Conservation (phyloP, 1,140 invertebrate species). For the Lysiphlebus fabarum region DNA sequence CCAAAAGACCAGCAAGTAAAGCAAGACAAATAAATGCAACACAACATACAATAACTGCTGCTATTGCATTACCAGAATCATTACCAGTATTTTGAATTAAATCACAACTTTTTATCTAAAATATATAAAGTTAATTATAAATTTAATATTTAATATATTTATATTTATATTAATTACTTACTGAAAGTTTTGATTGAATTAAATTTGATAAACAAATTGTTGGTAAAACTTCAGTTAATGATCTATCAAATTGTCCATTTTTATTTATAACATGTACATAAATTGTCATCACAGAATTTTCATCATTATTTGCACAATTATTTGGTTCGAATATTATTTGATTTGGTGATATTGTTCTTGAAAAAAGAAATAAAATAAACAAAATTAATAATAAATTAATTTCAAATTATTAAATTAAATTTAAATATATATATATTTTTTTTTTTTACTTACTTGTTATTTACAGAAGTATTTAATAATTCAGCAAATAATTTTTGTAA, state of each 20-base stretch:
- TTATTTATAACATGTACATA: conserved; percentile 45
- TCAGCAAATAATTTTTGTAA: conserved; percentile 36
- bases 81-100: conserved; percentile 47
- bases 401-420: neutral
- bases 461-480: conserved; percentile 28
- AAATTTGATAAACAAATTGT: conserved; percentile 35
- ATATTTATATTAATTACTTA: conserved; percentile 14
- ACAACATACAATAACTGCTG: conserved; percentile 56
- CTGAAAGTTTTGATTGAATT: conserved; percentile 18
- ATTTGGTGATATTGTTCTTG: conserved; percentile 35
- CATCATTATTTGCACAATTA: conserved; percentile 33
- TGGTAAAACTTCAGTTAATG: conserved; percentile 45
- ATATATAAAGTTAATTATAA: conserved; percentile 18
- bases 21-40: conserved; percentile 59
- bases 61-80: conserved; percentile 54
- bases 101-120: conserved; percentile 48
- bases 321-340: conserved; percentile 44
- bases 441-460: conserved; percentile 38
- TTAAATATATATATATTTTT: neutral
- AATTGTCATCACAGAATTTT: conserved; percentile 31
- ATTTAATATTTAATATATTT: neutral
- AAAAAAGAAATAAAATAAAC: conserved; percentile 25
- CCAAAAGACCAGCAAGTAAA: conserved; percentile 64
- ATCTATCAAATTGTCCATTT: conserved; percentile 39
- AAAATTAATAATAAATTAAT: neutral